A percentile compares a stretch with the other conserved stretches of the same genome.
These are phyloP conservation scores for Lagria hirta DNA, from an alignment of 2,888 invertebrate species.

Conservation along the genomic window DNA sequence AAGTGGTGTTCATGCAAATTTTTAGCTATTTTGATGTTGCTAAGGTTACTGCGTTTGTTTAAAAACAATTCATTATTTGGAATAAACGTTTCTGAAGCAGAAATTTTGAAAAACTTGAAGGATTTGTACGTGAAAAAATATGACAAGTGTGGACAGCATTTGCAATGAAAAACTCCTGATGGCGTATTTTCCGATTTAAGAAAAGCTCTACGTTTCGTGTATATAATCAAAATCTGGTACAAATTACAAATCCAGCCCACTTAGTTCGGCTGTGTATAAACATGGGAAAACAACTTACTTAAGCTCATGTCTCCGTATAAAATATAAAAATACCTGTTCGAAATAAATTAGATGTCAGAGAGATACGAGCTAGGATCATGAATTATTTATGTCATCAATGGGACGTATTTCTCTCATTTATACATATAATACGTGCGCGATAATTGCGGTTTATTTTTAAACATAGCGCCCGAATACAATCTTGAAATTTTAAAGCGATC, in stretches of 20 bases:
- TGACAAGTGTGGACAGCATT: too few relatives aligned
- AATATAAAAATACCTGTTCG: constrained; percentile 26
- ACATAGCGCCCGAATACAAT: not conserved
- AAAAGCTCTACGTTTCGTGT: too few relatives aligned
- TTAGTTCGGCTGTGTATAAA: constrained; percentile 20
- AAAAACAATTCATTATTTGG: too few relatives aligned
- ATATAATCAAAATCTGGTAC: constrained; percentile 19
- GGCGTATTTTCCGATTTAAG: too few relatives aligned
- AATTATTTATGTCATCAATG: constrained; percentile 33
- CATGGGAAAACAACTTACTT: constrained; percentile 28
- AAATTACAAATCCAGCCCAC: constrained; percentile 19
- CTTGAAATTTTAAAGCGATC: too few relatives aligned
- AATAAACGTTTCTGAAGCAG: too few relatives aligned
- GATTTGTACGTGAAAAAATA: too few relatives aligned
- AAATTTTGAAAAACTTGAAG: too few relatives aligned
- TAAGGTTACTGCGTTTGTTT: too few relatives aligned
- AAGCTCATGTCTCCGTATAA: constrained; percentile 25
- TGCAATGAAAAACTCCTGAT: too few relatives aligned
- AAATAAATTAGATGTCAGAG: constrained; percentile 32
- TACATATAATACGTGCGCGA: constrained; percentile 14
- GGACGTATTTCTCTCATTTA: constrained; percentile 25
- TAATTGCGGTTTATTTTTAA: constrained; percentile 23
- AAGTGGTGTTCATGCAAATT: too few relatives aligned
- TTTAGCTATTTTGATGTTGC: too few relatives aligned
- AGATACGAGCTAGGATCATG: constrained; percentile 30